These are phyloP conservation scores for Cavia porcellus DNA, from an alignment of 2,113 vertebrate genomes.

Conservation along the genomic window DNA sequence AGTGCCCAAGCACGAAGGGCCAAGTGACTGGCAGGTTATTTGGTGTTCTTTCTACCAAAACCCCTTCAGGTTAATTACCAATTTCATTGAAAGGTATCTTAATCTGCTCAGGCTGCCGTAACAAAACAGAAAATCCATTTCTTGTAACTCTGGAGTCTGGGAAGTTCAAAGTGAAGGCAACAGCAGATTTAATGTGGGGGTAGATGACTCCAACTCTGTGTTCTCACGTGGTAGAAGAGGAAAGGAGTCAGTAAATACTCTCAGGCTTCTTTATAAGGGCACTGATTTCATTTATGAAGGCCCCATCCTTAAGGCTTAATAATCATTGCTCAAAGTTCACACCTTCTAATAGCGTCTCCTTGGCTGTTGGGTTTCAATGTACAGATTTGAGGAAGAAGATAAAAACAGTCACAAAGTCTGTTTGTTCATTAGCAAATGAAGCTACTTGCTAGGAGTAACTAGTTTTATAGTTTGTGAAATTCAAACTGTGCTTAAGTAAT, in stretches of 20 bases:
- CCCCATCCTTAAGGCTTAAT: background rate
- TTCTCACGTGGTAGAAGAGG: background rate
- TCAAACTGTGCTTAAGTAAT: background rate
- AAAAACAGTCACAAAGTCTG: background rate
- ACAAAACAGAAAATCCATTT: background rate
- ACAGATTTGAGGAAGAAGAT: background rate
- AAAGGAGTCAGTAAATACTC: background rate
- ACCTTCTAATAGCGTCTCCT: background rate
- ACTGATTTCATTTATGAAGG: background rate
- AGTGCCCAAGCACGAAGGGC: background rate
- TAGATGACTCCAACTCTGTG: background rate
- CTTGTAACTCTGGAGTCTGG: background rate
- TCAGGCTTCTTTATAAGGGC: background rate
- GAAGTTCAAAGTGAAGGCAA: background rate
- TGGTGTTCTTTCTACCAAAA: background rate
- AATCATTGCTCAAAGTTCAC: background rate
- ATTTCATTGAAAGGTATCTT: background rate
- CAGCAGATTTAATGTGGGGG: background rate
- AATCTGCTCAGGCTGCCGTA: background rate
- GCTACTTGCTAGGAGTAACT: background rate
- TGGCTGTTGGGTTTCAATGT: background rate
- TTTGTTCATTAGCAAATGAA: background rate
- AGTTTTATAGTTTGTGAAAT: conserved; percentile 2
- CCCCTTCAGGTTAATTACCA: background rate
- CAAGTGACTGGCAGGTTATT: background rate